Evolutionary conservation across 2,888 invertebrate genomes (phyloP), one percentile per base, ranked within the genome.

Genomic region (Melinaea marsaeus): DNA sequence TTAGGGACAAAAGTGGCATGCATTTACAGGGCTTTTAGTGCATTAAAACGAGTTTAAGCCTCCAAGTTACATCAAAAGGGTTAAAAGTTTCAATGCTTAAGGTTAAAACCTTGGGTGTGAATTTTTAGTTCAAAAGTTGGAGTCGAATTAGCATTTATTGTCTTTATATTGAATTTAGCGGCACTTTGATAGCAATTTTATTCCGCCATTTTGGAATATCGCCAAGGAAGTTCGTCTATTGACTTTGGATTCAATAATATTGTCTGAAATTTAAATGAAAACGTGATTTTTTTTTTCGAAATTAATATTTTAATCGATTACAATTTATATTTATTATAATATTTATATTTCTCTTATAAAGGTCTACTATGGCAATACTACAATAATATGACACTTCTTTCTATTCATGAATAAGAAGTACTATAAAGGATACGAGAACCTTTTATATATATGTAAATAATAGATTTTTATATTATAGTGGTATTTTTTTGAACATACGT

Each of bases 71-170:
- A 51, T 62, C 66, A 66, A 68, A 64, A 64, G 45, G 55, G 57
- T 61, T 55, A 62, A 61, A 58, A 55, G 54, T 64, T 61, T 64
- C 57, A 55, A 68, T 60, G 69, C 79, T 79, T 79, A 77, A 77
- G 70, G 73, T 68, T 65, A 67, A 75, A 74, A 72, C 77, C 79
- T 79, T 73, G 78, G 58, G 65, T 70, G 71, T 69, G 75, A 78
- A 79, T 81, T 84, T 85, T 83, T 79, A 76, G 77, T 76, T 68
- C 74, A 69, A 79, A 86, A 85, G 76, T 85, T 85, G 67, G 69
- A 65, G 72, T 77, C 73, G 72, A 83, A 86, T 87, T 86, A 83
- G 79, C 86, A 85, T 87, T 85, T 85, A 81, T 85, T 76, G 81
- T 75, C 77, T 79, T 79, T 79, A 77, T 77, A 78, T 76, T 74